Percentiles rank a stretch among this genome's conserved stretches.
These are phyloP conservation scores for Melanotaenia trifasciata DNA, from an alignment of 2,797 vertebrate genomes.

Conservation along the genomic window DNA sequence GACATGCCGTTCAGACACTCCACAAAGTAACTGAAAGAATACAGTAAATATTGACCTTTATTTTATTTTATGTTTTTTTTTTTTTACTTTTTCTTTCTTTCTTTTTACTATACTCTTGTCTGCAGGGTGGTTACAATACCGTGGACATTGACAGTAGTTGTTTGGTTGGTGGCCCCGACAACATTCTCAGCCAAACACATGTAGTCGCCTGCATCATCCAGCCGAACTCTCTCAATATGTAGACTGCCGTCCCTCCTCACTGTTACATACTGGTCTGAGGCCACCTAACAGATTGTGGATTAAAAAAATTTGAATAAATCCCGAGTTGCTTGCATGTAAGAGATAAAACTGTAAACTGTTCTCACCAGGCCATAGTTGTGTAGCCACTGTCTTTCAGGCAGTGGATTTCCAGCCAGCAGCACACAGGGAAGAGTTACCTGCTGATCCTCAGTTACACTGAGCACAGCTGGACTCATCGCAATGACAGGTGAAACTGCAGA, in stretches of 20 bases:
- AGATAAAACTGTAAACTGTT: background rate
- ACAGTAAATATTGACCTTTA: no score
- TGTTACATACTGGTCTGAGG: slow-evolving; percentile 87
- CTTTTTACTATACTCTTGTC: background rate
- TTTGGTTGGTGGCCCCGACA: slow-evolving; percentile 90
- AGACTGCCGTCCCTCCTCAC: slow-evolving; percentile 92
- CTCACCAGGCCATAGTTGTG: slow-evolving; percentile 91
- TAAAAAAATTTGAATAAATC: background rate
- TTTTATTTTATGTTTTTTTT: no score
- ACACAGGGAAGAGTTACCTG: slow-evolving; percentile 93
- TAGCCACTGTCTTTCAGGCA: slow-evolving; percentile 93
- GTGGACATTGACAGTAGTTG: slow-evolving; percentile 87
- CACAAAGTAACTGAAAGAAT: background rate
- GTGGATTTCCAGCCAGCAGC: slow-evolving; percentile 92
- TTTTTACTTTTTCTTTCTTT: background rate
- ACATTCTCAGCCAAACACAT: slow-evolving; percentile 92
- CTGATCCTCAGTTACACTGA: slow-evolving; percentile 91
- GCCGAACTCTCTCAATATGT: slow-evolving; percentile 90
- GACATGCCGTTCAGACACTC: background rate
- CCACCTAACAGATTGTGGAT: slow-evolving; percentile 81
- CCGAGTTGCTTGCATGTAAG: background rate
- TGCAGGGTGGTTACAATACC: slow-evolving; percentile 75
- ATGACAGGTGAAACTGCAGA: slow-evolving; percentile 89
- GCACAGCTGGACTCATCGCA: slow-evolving; percentile 87
- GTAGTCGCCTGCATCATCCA: slow-evolving; percentile 91